A percentile compares a stretch with the other conserved stretches of the same genome.
Conservation (phyloP, 2,113 vertebrate species). For the Callaeas wilsoni region DNA sequence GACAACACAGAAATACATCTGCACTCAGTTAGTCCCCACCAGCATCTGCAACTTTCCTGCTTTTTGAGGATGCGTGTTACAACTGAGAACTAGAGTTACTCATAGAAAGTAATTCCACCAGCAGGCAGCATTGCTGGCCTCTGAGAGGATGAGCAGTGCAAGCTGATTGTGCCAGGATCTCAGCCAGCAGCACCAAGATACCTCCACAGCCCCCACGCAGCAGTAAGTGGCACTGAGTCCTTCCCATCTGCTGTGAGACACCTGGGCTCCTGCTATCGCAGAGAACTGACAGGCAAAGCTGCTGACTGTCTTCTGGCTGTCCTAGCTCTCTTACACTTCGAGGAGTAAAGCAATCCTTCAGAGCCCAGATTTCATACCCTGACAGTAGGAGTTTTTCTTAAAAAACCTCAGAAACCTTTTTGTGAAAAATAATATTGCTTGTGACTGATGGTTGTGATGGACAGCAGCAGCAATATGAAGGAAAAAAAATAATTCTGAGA, state of each 20-base stretch:
- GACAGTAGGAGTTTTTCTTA: not conserved
- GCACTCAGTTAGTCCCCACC: not conserved
- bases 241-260: fast-evolving
- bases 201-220: not conserved
- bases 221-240: not conserved
- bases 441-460: not conserved
- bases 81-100: not conserved
- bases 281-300: not conserved
- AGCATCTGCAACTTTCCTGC: not conserved
- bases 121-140: not conserved
- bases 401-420: not conserved
- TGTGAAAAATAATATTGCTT: not conserved
- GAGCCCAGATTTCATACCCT: not conserved
- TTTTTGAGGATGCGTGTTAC: not conserved
- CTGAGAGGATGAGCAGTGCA: not conserved
- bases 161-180: not conserved
- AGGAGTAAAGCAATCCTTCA: not conserved
- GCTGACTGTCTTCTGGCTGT: not conserved
- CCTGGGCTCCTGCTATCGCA: not conserved
- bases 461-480: not conserved
- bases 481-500: not conserved
- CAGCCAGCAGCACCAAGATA: not conserved
- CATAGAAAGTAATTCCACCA: not conserved
- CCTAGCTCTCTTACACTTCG: not conserved
- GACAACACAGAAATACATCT: not conserved